Base-by-base conservation (phyloP, 2,888 invertebrate genomes). In the Sepioteuthis lessoniana region DNA sequence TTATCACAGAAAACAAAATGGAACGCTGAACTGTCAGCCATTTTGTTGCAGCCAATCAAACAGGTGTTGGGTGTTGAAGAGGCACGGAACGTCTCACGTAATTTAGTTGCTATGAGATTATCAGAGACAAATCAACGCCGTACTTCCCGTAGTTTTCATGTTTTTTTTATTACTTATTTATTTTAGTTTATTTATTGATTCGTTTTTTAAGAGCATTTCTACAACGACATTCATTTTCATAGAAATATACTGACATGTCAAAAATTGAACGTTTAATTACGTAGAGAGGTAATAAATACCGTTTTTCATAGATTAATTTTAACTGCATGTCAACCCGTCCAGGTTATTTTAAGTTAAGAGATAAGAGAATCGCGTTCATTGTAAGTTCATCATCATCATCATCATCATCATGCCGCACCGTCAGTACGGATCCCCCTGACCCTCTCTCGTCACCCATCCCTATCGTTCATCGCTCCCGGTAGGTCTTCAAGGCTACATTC, bases 61-160 rank as follows among this genome's bases (percentile, higher is more conserved):
- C 8, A 31, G 4, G 31, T 10, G 76, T 7, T n/a, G 76, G 31
- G 76, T 60, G 76, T 76, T 31, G 76, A 10, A 31, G 31, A 5
- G 31, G 76, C 4, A 8, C 76, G 28, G 2, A 35, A n/a, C 13
- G n/a, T n/a, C 76, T 76, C n/a, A 13, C 76, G 76, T 76, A 35
- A 76, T 76, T 76, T 35, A 76, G 76, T 76, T 76, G 76, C 76
- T 76, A 76, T n/a, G 76, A 76, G n/a, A 76, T 76, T 76, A 76
- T 76, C 76, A n/a, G 35, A 76, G n/a, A 35, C n/a, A 16, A 16
- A 76, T 35, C 76, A n/a, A 76, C 76, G 16, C 35, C n/a, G 76
- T 13, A n/a, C 35, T 76, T 0, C 1, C n/a, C 35, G 3, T n/a
- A n/a, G n/a, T 25, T 76, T 76, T n/a, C 31, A 76, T n/a, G 31